Percentiles rank a stretch among this genome's conserved stretches.
Conservation (phyloP, 2,888 invertebrate species). For the Dioctria linearis region DNA sequence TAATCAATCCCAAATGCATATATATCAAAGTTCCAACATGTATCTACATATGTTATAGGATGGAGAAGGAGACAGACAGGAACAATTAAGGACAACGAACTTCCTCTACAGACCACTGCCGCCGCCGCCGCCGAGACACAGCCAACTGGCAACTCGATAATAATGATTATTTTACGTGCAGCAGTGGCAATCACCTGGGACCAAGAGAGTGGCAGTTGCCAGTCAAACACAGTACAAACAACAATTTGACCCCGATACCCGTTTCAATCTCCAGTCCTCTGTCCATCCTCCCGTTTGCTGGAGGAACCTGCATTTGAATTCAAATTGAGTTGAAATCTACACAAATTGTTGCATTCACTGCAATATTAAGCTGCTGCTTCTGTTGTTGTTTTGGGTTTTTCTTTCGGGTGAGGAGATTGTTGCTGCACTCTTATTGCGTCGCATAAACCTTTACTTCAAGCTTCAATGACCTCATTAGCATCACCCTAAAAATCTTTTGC, state of each 20-base stretch:
- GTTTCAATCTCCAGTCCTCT: neutral
- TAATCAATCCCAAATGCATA: slow-evolving; percentile 6
- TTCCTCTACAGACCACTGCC: neutral
- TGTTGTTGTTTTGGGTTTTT: neutral
- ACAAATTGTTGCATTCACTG: slow-evolving; percentile 51
- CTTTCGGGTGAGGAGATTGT: neutral
- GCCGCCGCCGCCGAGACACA: too few relatives aligned
- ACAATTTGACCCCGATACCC: slow-evolving; percentile 17
- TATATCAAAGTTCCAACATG: neutral
- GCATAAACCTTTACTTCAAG: neutral
- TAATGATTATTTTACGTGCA: neutral
- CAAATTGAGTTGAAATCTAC: slow-evolving; percentile 30
- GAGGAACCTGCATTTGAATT: slow-evolving; percentile 17
- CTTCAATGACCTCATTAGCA: neutral
- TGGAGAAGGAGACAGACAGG: neutral
- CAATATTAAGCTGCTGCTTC: slow-evolving; percentile 18
- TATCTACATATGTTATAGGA: too few relatives aligned
- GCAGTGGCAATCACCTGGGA: slow-evolving; percentile 3
- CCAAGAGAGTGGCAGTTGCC: neutral
- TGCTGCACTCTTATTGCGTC: neutral
- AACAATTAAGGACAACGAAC: neutral
- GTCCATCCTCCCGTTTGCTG: neutral
- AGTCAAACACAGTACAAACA: slow-evolving; percentile 21
- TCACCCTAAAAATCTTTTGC: neutral
- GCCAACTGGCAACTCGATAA: neutral